Evolutionary conservation across 30 jellyfish, hydroid and myxozoan genomes (phyloP).

Genomic region (Turritopsis rubra): DNA sequence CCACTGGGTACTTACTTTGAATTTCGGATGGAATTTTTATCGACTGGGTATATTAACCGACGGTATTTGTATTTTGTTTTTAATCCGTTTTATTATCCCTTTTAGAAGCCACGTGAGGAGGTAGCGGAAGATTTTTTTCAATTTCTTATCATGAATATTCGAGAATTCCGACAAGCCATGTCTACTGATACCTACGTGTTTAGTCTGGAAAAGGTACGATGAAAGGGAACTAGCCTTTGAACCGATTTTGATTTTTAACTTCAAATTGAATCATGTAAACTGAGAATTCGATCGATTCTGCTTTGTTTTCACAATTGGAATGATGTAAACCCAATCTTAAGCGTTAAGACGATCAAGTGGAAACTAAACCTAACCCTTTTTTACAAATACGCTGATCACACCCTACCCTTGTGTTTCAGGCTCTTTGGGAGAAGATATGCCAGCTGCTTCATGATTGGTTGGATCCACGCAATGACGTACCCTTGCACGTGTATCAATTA

Average conservation of each 20-base stretch:
- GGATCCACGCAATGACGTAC: slow-evolving; percentile 65
- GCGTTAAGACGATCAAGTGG: too few relatives aligned
- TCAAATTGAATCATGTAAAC: too few relatives aligned
- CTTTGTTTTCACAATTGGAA: too few relatives aligned
- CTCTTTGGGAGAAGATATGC: slow-evolving; percentile 71
- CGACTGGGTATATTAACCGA: background rate
- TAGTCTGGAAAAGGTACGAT: slow-evolving; percentile 25
- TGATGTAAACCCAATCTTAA: too few relatives aligned
- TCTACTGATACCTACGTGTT: slow-evolving; percentile 11
- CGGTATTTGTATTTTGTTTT: background rate
- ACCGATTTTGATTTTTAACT: too few relatives aligned
- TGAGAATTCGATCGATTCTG: too few relatives aligned
- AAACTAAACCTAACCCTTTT: too few relatives aligned
- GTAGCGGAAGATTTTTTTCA: slow-evolving; percentile 50
- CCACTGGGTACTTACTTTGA: too few relatives aligned
- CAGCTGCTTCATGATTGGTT: slow-evolving; percentile 76
- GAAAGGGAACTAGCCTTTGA: too few relatives aligned
- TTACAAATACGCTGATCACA: too few relatives aligned
- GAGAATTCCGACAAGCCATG: slow-evolving; percentile 32
- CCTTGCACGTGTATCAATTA: slow-evolving; percentile 54
- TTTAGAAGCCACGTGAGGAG: slow-evolving; percentile 51
- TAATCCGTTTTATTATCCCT: background rate
- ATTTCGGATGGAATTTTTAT: too few relatives aligned
- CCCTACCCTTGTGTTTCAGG: too few relatives aligned
- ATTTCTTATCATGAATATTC: slow-evolving; percentile 42